Evolutionary conservation across 2,113 vertebrate species (phyloP).

Genomic region (Seriola dumerili): DNA sequence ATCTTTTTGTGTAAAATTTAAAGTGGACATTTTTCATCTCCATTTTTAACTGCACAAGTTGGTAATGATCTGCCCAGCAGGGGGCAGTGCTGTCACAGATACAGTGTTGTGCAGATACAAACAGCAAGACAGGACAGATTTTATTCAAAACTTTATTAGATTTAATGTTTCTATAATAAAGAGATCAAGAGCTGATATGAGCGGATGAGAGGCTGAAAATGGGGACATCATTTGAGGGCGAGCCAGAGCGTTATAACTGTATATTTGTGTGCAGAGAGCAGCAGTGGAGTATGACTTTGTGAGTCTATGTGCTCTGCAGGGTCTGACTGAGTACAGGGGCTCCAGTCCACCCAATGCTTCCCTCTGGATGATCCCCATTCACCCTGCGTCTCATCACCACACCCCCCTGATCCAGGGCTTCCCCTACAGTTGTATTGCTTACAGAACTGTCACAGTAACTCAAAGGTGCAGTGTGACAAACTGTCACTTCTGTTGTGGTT

Average conservation of each 20-base stretch:
- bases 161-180: slow-evolving; percentile 71
- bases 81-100: not conserved
- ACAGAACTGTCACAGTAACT: slow-evolving; percentile 61
- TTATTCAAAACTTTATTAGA: slow-evolving; percentile 75
- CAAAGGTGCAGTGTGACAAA: slow-evolving; percentile 42
- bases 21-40: not conserved
- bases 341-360: slow-evolving; percentile 50
- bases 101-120: not conserved
- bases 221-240: slow-evolving; percentile 52
- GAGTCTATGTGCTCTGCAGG: slow-evolving; percentile 39
- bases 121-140: slow-evolving; percentile 5
- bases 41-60: not conserved
- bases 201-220: slow-evolving; percentile 56
- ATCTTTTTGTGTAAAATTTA: not conserved
- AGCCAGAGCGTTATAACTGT: slow-evolving; percentile 59
- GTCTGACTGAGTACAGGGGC: slow-evolving; percentile 46
- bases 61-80: not conserved
- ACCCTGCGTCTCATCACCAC: slow-evolving; percentile 40
- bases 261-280: slow-evolving; percentile 60
- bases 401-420: slow-evolving; percentile 35
- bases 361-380: slow-evolving; percentile 54
- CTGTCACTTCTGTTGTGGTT: slow-evolving; percentile 52
- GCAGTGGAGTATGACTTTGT: slow-evolving; percentile 40
- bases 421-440: slow-evolving; percentile 56
- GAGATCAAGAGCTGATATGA: slow-evolving; percentile 65